A percentile compares a stretch with the other conserved stretches of the same genome.
These are phyloP conservation scores for Aphrocallistes beatrix DNA, from an alignment of 37 sponge, comb jelly and placozoan genomes.

Conservation along the genomic window DNA sequence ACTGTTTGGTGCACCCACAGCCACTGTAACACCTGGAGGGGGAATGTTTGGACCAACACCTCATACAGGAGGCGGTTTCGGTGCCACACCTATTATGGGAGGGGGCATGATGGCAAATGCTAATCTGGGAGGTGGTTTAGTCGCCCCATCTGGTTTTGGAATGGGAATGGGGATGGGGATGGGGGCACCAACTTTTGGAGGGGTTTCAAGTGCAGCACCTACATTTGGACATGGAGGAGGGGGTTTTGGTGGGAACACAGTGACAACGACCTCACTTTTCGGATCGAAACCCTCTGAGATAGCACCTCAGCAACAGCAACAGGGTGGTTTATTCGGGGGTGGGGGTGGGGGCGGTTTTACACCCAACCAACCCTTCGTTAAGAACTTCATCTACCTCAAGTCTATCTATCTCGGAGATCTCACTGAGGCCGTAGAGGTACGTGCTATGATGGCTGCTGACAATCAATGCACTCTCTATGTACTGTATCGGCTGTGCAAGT, in stretches of 20 bases:
- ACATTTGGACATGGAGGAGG: background rate
- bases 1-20: background rate
- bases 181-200: background rate
- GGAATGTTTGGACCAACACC: background rate
- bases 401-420: background rate
- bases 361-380: too few species aligned
- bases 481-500: background rate
- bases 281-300: too few species aligned
- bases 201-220: background rate
- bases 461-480: background rate
- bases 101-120: background rate
- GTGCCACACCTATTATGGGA: background rate
- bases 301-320: too few species aligned
- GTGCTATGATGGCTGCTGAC: background rate
- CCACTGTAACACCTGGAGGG: background rate
- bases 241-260: background rate
- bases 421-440: background rate
- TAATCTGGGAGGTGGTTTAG: background rate
- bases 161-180: background rate
- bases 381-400: background rate
- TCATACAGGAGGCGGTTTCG: background rate
- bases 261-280: too few species aligned
- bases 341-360: too few species aligned
- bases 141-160: background rate
- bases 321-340: too few species aligned